Percentiles rank a stretch among this genome's conserved stretches.
phyloP scores from a whole-genome alignment of 2,113 vertebrate species.

The Glaucomys volans region DNA sequence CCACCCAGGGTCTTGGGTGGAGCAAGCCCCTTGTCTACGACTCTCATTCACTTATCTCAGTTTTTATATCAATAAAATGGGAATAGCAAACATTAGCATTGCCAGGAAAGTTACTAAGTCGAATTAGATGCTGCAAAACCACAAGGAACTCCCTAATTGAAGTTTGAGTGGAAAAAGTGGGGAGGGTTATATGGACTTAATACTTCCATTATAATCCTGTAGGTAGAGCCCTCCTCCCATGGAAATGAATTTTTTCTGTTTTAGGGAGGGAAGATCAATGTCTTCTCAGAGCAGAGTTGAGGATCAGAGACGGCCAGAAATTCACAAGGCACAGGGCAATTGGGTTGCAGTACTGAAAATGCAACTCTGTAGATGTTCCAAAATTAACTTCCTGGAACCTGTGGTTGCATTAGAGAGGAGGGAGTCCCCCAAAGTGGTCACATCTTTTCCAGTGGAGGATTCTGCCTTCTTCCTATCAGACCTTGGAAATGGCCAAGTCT shows the following conservation, averaged over 20 bases:
- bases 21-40: background rate
- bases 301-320: background rate
- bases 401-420: background rate
- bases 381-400: background rate
- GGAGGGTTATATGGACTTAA: too few relatives aligned
- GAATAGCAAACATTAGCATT: background rate
- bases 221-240: background rate
- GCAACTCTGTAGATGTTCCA: background rate
- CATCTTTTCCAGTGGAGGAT: background rate
- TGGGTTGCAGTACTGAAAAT: background rate
- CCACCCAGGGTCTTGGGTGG: too few relatives aligned
- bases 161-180: too few relatives aligned
- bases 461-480: background rate
- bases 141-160: too few relatives aligned
- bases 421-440: background rate
- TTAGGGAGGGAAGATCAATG: background rate
- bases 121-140: background rate
- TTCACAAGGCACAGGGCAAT: background rate
- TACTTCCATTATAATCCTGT: too few relatives aligned
- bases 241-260: background rate
- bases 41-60: background rate
- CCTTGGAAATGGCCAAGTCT: background rate
- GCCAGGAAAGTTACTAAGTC: too few relatives aligned
- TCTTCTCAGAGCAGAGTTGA: background rate
- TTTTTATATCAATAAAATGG: background rate